phyloP scores from a whole-genome alignment of 2,797 vertebrate species.

The Odontamblyopus rebecca region DNA sequence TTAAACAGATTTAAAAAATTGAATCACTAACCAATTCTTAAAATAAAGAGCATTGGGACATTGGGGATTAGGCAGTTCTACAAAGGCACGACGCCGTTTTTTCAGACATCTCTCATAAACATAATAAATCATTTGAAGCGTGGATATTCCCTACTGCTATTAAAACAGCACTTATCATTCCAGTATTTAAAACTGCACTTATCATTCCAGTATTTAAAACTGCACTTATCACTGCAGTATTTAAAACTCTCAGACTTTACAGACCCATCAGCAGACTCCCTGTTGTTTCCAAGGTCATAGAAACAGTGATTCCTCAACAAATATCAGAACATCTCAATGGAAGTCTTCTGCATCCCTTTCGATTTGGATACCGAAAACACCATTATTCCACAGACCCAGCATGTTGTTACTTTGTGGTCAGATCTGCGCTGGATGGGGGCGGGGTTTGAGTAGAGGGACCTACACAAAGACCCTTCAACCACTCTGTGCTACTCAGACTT shows the following conservation, averaged over 20 bases:
- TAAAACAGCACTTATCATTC: neutral
- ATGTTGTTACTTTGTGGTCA: neutral
- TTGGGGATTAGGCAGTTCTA: neutral
- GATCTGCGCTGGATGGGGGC: neutral
- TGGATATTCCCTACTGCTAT: neutral
- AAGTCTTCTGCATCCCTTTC: neutral
- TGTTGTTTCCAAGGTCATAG: neutral
- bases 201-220: too few species aligned
- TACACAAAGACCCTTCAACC: neutral
- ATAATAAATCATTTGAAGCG: neutral
- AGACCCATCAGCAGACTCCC: neutral
- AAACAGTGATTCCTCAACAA: neutral
- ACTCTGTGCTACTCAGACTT: neutral
- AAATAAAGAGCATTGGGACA: neutral
- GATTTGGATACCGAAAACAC: neutral
- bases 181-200: neutral
- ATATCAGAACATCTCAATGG: neutral
- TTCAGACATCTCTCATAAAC: neutral
- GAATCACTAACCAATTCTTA: neutral
- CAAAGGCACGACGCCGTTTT: neutral
- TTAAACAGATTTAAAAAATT: neutral
- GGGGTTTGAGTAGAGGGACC: neutral
- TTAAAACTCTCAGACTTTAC: neutral
- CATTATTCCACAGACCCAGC: neutral
- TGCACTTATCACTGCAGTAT: neutral